A percentile compares a stretch with the other conserved stretches of the same genome.
phyloP scores from a whole-genome alignment of 2,888 invertebrate species.

The Synergus itoensis region DNA sequence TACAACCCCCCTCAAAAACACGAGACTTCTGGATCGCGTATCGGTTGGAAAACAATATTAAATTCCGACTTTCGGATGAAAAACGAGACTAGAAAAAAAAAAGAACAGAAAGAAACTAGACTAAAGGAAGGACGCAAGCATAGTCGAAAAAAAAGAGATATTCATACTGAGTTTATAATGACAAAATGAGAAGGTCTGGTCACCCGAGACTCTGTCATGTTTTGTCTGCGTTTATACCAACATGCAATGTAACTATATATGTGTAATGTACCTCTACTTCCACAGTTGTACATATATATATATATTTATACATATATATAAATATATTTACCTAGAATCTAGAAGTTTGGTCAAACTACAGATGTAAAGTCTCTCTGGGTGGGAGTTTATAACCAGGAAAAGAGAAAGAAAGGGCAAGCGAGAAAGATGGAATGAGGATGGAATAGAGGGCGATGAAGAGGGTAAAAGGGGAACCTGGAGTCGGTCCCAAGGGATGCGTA shows the following conservation, averaged over 20 bases:
- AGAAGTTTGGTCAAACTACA: conserved; percentile 15
- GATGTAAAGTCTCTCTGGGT: not conserved
- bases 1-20: too few species aligned
- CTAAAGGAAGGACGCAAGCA: conserved; percentile 47
- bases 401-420: conserved; percentile 35
- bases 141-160: conserved; percentile 34
- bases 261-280: conserved; percentile 42
- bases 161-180: conserved; percentile 64
- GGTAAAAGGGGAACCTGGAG: conserved; percentile 60
- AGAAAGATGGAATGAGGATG: conserved; percentile 41
- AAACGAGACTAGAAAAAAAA: conserved; percentile 37
- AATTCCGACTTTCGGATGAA: conserved; percentile 42
- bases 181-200: conserved; percentile 62
- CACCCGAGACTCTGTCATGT: conserved; percentile 61
- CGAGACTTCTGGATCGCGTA: too few species aligned
- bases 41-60: too few species aligned
- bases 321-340: conserved; percentile 14
- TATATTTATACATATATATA: too few species aligned
- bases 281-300: conserved; percentile 35
- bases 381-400: conserved; percentile 30
- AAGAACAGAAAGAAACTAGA: conserved; percentile 45
- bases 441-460: conserved; percentile 50
- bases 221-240: conserved; percentile 53
- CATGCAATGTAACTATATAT: conserved; percentile 21
- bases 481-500: conserved; percentile 73